These are phyloP conservation scores for Argyresthia goedartella DNA, from an alignment of 2,888 invertebrate genomes.

Conservation along the genomic window DNA sequence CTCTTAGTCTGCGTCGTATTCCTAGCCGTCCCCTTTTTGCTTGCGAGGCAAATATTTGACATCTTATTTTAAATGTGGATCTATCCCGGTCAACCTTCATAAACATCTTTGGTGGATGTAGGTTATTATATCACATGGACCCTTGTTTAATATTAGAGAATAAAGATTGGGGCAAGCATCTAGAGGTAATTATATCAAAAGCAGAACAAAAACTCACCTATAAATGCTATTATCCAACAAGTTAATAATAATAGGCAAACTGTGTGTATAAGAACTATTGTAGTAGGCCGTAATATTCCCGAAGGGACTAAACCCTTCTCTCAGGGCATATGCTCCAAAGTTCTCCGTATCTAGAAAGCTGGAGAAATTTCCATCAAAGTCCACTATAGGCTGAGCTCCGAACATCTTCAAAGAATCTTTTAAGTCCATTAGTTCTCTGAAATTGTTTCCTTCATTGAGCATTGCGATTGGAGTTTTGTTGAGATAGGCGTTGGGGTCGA, in stretches of 20 bases:
- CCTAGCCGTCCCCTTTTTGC: too few species aligned
- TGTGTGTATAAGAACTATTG: conserved; percentile 85
- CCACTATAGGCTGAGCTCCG: conserved; percentile 49
- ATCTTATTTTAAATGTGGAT: too few species aligned
- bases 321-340: conserved; percentile 76
- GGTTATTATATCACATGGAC: too few species aligned
- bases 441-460: conserved; percentile 64
- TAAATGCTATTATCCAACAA: conserved; percentile 78
- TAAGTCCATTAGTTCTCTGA: conserved; percentile 42
- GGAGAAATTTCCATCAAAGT: conserved; percentile 77
- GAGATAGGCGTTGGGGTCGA: conserved; percentile 74
- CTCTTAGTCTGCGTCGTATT: too few species aligned
- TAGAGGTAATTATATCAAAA: too few species aligned
- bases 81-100: too few species aligned
- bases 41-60: too few species aligned
- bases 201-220: conserved; percentile 60
- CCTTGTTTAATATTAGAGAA: too few species aligned
- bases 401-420: conserved; percentile 43
- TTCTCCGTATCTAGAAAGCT: conserved; percentile 74
- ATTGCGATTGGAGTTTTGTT: conserved; percentile 72
- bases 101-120: too few species aligned
- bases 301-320: conserved; percentile 60
- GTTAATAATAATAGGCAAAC: conserved; percentile 81
- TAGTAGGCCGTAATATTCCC: conserved; percentile 75
- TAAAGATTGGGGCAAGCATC: too few species aligned